phyloP scores from a whole-genome alignment of 1,140 invertebrate genomes.

The Euura lappo region DNA sequence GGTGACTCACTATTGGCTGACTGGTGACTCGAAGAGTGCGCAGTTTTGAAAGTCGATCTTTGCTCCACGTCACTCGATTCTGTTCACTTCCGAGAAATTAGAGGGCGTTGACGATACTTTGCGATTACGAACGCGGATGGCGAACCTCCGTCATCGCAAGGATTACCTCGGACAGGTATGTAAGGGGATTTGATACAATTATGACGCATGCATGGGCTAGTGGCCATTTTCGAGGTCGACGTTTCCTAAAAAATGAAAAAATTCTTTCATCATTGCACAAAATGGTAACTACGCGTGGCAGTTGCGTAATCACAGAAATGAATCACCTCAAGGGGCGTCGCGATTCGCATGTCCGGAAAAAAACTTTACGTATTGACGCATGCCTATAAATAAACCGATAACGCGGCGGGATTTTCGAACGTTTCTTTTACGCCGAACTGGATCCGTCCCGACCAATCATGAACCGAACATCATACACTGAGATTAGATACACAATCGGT shows the following conservation, averaged over 20 bases:
- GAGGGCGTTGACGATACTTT: background rate
- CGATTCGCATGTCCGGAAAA: background rate
- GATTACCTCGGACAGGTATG: no score
- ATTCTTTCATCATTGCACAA: no score
- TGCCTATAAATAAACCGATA: slow-evolving; percentile 1
- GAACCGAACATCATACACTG: background rate
- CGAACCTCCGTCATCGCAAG: background rate
- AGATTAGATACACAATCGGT: background rate
- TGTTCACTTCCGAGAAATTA: background rate
- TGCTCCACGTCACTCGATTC: background rate
- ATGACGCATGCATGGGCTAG: no score
- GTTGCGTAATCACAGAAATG: background rate
- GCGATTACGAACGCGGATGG: background rate
- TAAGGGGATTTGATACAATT: no score
- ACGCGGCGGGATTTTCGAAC: background rate
- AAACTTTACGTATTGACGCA: background rate
- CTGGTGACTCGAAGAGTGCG: background rate
- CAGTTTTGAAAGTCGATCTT: background rate
- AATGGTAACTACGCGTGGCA: background rate
- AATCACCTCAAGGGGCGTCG: background rate
- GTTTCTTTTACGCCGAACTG: background rate
- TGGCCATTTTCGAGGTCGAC: no score
- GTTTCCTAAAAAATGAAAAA: no score
- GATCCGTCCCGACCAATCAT: background rate
- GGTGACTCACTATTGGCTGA: background rate